Evolutionary conservation across 2,888 invertebrate genomes (phyloP), one percentile per base, ranked within the genome.

Genomic region (Sclerodermus sp.): DNA sequence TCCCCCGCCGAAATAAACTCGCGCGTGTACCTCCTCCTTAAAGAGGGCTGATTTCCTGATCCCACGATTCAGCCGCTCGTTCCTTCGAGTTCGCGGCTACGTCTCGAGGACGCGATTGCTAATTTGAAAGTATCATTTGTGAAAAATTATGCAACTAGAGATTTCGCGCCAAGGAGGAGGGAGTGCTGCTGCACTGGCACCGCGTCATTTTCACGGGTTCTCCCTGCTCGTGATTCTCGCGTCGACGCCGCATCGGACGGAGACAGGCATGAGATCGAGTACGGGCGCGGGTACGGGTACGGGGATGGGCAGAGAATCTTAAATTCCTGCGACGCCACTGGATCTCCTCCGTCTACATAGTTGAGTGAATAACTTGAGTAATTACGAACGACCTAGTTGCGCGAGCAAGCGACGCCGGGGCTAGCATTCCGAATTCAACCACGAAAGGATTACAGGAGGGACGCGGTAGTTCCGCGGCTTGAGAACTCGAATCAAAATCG

Each of bases 311-410:
- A 50, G 49, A 42, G 55, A 64, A 69, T 69, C 62, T 67, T 62
- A 67, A 69, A 67, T 69, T 68, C 55, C 52, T 52, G 5, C 14
- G 53, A 37, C 30, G 37, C 46, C 29, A 44, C 49, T 41, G 45
- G 17, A 40, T 42, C 43, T 42, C 53, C 51, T 51, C 47, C 39
- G 51, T 57, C 55, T 55, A 57, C 67, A 64, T 66, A 62, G 59
- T 60, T 61, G 53, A 62, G 63, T 57, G 69, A 71, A 67, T 70
- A 71, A 70, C 68, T 66, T 62, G 53, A 52, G 66, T 67, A 70
- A 70, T 70, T 67, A 66, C 62, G 61, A 51, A 43, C 57, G 65
- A 68, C 70, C 70, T 50, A 67, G 57, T 71, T 70, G 53, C 58
- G 8, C 3, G 23, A 8, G 4, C 4, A 23, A 23, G 23, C 38